These are phyloP conservation scores for Morphnarchus princeps DNA, from an alignment of 2,113 vertebrate genomes.

Conservation along the genomic window DNA sequence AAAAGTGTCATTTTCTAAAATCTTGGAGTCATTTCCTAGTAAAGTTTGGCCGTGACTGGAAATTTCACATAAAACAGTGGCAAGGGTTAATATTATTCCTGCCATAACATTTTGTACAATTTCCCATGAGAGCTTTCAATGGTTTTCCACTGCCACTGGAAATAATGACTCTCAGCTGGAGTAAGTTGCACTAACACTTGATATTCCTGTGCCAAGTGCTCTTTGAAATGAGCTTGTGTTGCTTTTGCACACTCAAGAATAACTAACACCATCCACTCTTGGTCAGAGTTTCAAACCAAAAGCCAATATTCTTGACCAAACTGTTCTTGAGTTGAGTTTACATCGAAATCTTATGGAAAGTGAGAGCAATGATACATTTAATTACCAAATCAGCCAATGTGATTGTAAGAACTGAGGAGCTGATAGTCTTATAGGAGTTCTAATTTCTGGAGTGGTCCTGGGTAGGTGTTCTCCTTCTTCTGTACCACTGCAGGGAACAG, in stretches of 20 bases:
- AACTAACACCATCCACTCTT: background rate
- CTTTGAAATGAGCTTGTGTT: slow-evolving; percentile 25
- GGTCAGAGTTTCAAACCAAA: slow-evolving; percentile 34
- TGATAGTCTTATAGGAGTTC: background rate
- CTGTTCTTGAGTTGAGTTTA: background rate
- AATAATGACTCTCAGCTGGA: slow-evolving; percentile 76
- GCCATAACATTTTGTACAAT: slow-evolving; percentile 68
- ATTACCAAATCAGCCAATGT: background rate
- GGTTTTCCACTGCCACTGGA: slow-evolving; percentile 76
- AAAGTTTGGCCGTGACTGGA: slow-evolving; percentile 58
- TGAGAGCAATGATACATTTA: background rate
- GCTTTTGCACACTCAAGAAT: slow-evolving; percentile 62
- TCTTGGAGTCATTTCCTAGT: slow-evolving; percentile 66
- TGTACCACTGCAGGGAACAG: background rate
- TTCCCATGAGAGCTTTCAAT: slow-evolving; percentile 69
- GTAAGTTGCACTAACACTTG: slow-evolving; percentile 64
- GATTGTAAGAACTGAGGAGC: background rate
- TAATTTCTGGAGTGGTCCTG: background rate
- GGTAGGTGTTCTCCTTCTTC: background rate
- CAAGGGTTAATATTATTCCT: slow-evolving; percentile 77
- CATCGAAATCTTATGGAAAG: background rate
- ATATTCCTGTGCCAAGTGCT: slow-evolving; percentile 62
- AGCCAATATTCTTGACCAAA: background rate
- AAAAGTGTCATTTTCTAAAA: slow-evolving; percentile 33
- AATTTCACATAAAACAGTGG: slow-evolving; percentile 70